Conservation (phyloP, 2,888 invertebrate genomes). For the Cosmopolites sordidus region DNA sequence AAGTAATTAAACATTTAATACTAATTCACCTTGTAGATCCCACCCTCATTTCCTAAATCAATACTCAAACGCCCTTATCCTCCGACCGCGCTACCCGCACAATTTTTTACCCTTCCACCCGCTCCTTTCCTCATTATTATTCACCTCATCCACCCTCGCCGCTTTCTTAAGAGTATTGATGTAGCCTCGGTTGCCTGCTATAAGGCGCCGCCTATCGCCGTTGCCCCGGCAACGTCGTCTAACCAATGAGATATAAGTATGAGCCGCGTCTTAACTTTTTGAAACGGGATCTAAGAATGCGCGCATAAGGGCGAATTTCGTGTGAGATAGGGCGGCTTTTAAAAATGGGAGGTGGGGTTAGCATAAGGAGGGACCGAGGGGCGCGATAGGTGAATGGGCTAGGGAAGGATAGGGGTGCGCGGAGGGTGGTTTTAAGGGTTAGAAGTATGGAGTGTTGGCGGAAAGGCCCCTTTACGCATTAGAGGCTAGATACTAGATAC, state of each 20-base stretch:
- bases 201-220: constrained; percentile 32
- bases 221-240: constrained; percentile 44
- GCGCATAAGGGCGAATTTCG: constrained; percentile 42
- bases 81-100: neutral
- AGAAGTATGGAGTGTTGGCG: constrained; percentile 33
- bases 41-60: neutral
- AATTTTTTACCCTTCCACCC: constrained; percentile 13
- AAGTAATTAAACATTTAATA: too few species aligned
- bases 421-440: constrained; percentile 38
- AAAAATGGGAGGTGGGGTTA: constrained; percentile 31
- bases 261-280: constrained; percentile 42
- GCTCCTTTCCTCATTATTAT: neutral
- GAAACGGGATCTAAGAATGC: constrained; percentile 40
- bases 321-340: constrained; percentile 44
- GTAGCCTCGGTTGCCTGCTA: constrained; percentile 22
- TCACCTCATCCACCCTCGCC: constrained; percentile 5
- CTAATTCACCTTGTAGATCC: too few species aligned
- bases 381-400: constrained; percentile 1
- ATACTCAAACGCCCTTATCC: neutral
- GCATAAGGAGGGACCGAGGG: constrained; percentile 15
- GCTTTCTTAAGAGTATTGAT: constrained; percentile 29
- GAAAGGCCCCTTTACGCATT: neutral
- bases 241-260: constrained; percentile 49
- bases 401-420: constrained; percentile 30
- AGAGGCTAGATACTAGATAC: too few species aligned